Conservation (phyloP, 2,113 vertebrate genomes). For the Antennarius striatus region DNA sequence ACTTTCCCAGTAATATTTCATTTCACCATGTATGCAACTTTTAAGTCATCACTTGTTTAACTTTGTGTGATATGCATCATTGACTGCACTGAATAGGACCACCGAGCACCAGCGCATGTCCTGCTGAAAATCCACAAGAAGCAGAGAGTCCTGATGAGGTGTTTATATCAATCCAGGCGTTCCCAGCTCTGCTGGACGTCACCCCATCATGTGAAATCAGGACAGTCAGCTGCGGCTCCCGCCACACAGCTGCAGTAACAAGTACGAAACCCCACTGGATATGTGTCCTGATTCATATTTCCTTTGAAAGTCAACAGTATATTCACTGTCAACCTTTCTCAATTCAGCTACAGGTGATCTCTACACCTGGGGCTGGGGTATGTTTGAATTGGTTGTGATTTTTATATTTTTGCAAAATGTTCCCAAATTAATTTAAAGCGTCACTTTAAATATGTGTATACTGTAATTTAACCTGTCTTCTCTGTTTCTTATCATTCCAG, state of each 20-base stretch:
- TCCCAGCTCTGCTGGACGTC: conserved; percentile 91
- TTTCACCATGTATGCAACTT: not conserved
- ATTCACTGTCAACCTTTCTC: not conserved
- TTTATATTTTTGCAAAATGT: not conserved
- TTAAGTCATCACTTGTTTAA: too few relatives aligned
- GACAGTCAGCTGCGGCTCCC: conserved; percentile 89
- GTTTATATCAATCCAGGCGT: conserved; percentile 91
- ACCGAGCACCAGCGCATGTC: not conserved
- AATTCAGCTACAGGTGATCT: conserved; percentile 86
- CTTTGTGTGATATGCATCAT: not conserved
- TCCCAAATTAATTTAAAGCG: too few relatives aligned
- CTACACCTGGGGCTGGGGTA: conserved; percentile 99
- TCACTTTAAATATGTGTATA: not conserved
- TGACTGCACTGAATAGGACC: conserved; percentile 25
- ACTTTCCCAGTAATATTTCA: too few relatives aligned
- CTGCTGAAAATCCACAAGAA: conserved; percentile 21
- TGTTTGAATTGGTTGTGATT: conserved; percentile 58
- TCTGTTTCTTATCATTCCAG: conserved; percentile 67
- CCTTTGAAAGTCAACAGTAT: not conserved
- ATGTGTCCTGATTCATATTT: not conserved
- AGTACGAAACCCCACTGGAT: conserved; percentile 74
- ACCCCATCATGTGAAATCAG: conserved; percentile 75
- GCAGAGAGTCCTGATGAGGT: conserved; percentile 54
- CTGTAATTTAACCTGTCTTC: not conserved
- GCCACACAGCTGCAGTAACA: conserved; percentile 88